Evolutionary conservation across 2,797 vertebrate genomes (phyloP).

Genomic region (Pempheris klunzingeri): DNA sequence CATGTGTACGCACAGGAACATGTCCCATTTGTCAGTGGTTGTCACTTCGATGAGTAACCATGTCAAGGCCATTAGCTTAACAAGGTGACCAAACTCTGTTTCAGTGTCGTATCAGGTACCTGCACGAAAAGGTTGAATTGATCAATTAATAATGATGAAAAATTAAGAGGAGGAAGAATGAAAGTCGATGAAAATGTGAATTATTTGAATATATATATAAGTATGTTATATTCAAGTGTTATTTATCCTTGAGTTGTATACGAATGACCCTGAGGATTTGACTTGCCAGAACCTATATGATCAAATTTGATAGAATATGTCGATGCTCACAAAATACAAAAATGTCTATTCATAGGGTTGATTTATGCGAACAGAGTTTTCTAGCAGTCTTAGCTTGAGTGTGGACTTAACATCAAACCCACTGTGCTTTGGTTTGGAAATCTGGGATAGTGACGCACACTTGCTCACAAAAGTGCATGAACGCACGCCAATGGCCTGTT

Average conservation of each 20-base stretch:
- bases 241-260: not conserved
- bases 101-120: not conserved
- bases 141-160: not conserved
- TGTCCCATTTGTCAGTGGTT: not conserved
- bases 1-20: slow-evolving; percentile 20
- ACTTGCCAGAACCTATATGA: too few relatives aligned
- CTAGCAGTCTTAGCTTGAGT: not conserved
- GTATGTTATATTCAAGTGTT: not conserved
- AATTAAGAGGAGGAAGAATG: not conserved
- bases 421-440: not conserved
- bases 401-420: not conserved
- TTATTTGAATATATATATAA: not conserved
- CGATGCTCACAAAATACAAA: not conserved
- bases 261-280: not conserved
- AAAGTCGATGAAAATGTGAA: too few relatives aligned
- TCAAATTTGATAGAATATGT: not conserved
- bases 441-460: not conserved
- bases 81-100: slow-evolving; percentile 1
- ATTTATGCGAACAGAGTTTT: not conserved
- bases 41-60: slow-evolving; percentile 12
- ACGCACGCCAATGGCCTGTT: not conserved
- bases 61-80: not conserved
- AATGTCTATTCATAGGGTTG: not conserved
- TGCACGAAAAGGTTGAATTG: not conserved
- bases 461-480: slow-evolving; percentile 3